Base-by-base conservation (phyloP, 2,797 vertebrate species). In the Tragelaphus oryx region DNA sequence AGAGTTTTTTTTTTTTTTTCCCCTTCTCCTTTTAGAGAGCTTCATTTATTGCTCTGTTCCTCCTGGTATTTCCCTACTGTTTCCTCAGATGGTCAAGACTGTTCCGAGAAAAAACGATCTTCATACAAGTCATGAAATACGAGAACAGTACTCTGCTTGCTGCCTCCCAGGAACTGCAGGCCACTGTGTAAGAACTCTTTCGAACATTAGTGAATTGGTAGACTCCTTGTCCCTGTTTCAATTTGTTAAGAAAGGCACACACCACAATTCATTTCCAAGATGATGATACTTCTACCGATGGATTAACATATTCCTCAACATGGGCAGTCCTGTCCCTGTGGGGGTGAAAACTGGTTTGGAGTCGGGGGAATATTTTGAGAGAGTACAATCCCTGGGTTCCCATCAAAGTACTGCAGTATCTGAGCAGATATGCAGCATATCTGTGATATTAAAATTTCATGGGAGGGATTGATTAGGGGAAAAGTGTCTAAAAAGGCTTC, bases 211-310 rank as follows among this genome's bases (percentile, higher is more conserved):
- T 83, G 95, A 79, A 85, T 22, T 87, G 75, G 83, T 1, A 76
- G 62, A 55, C 54, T 85, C 78, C 74, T 79, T 57, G n/a, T 46
- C 44, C 20, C 60, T 85, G 55, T 91, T 94, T 93, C 86, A 79
- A 84, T 81, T 65, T 93, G 52, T 84, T 91, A 91, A 76, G 78
- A 84, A 91, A 90, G 41, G 13, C 52, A 33, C 14, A 82, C 92
- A 88, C 71, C 94, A 71, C 10, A 88, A 48, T 75, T 95, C 18
- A 76, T 87, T 88, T 96, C 62, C 52, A 94, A 87, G 60, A 93
- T 83, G 55, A 89, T 55, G 59, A 65, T 46, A 84, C 33, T 87
- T 90, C 48, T 75, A 90, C 13, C 2, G 1, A 74, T 26, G 22
- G 52, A 75, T 57, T 85, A 95, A 93, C 48, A 5, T 11, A 82